Conservation (phyloP, 2,113 vertebrate genomes). For the Catharus fuscescens region DNA sequence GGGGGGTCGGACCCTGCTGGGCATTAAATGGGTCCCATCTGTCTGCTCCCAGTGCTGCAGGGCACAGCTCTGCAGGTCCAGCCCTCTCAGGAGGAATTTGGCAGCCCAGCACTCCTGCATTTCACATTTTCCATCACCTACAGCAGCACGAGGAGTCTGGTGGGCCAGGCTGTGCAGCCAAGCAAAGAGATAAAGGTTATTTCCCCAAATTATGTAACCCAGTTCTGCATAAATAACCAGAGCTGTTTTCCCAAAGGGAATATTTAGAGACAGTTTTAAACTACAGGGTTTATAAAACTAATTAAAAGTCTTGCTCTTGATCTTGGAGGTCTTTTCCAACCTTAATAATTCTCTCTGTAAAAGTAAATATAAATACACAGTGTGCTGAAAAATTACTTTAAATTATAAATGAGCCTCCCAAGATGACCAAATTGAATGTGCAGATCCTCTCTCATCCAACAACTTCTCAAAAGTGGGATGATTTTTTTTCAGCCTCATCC, state of each 20-base stretch:
- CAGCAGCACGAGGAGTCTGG: background rate
- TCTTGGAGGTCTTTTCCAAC: background rate
- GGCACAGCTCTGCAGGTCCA: background rate
- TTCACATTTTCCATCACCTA: background rate
- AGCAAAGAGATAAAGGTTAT: background rate
- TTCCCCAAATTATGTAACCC: background rate
- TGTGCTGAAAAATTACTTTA: background rate
- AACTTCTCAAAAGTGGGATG: background rate
- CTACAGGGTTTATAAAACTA: background rate
- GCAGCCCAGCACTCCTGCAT: background rate
- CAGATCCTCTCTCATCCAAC: background rate
- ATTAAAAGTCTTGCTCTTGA: background rate
- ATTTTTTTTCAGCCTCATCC: background rate
- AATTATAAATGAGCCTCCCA: background rate
- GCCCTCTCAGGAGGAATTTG: fast-evolving
- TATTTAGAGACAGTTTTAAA: background rate
- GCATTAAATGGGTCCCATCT: background rate
- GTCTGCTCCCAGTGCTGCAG: background rate
- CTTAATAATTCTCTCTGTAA: background rate
- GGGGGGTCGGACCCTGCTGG: background rate
- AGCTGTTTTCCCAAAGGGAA: background rate
- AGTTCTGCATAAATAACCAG: background rate
- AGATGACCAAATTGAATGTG: background rate
- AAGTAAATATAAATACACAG: background rate
- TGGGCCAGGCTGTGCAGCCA: background rate